These are phyloP conservation scores for Tragelaphus buxtoni DNA, from an alignment of 2,113 vertebrate species.

Conservation along the genomic window DNA sequence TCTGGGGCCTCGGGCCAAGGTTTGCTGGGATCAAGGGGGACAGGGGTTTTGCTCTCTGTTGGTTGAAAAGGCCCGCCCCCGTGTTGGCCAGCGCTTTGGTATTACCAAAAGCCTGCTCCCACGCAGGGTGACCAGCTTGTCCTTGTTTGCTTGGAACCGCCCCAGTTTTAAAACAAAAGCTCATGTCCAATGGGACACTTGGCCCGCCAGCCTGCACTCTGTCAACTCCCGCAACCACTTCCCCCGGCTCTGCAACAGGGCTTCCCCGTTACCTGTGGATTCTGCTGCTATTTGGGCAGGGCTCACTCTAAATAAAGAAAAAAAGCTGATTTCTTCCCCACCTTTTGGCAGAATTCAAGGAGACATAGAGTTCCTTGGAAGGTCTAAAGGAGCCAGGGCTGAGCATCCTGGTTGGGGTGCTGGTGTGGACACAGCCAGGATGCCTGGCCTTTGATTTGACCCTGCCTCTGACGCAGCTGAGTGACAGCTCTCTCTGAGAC, in stretches of 20 bases:
- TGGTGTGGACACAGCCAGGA: background rate
- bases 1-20: background rate
- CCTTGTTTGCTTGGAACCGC: background rate
- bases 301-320: background rate
- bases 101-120: background rate
- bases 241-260: background rate
- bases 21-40: background rate
- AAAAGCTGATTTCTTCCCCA: background rate
- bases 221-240: background rate
- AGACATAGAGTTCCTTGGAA: background rate
- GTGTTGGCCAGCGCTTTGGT: background rate
- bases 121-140: background rate
- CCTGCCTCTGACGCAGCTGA: background rate
- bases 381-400: background rate
- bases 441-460: background rate
- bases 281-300: background rate
- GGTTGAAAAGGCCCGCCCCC: background rate
- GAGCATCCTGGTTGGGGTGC: background rate
- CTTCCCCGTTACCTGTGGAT: background rate
- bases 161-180: background rate
- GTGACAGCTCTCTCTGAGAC: background rate
- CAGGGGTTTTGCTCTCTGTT: background rate
- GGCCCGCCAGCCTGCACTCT: background rate
- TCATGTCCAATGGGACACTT: accelerated
- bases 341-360: background rate